These are phyloP conservation scores for Glossophaga mutica DNA, from an alignment of 2,797 vertebrate genomes.

Conservation along the genomic window DNA sequence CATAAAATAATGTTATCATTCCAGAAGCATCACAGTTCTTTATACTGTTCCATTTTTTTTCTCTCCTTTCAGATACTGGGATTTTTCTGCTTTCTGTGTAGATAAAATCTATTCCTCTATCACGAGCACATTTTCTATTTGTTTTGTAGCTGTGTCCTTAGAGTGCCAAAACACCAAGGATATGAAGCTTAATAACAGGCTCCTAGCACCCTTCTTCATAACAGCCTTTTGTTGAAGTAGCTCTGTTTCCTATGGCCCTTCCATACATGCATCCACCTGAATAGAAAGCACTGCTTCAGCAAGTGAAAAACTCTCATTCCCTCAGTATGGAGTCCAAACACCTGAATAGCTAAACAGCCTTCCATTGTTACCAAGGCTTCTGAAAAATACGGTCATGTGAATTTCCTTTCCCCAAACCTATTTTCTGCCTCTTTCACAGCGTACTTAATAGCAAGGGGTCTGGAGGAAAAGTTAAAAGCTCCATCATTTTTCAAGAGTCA, in stretches of 20 bases:
- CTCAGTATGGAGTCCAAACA: background rate
- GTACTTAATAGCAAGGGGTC: background rate
- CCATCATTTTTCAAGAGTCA: background rate
- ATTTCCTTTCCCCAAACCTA: background rate
- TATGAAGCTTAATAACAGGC: background rate
- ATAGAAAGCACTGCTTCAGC: background rate
- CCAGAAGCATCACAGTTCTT: background rate
- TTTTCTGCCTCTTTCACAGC: background rate
- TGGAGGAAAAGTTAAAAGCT: background rate
- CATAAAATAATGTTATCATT: background rate
- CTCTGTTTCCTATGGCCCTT: background rate
- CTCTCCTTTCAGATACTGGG: background rate
- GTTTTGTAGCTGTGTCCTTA: constrained; percentile 4
- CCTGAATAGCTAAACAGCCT: background rate
- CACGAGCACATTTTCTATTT: background rate
- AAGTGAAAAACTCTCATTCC: background rate
- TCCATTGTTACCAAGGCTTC: background rate
- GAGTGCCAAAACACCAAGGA: background rate
- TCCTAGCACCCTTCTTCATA: background rate
- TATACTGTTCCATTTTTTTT: background rate
- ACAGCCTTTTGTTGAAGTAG: background rate
- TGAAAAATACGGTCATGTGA: background rate
- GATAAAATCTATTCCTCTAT: constrained; percentile 7
- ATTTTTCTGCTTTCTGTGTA: constrained; percentile 35
- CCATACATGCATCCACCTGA: background rate